These are phyloP conservation scores for Oreotrochilus melanogaster DNA, from an alignment of 2,113 vertebrate species.

Conservation along the genomic window DNA sequence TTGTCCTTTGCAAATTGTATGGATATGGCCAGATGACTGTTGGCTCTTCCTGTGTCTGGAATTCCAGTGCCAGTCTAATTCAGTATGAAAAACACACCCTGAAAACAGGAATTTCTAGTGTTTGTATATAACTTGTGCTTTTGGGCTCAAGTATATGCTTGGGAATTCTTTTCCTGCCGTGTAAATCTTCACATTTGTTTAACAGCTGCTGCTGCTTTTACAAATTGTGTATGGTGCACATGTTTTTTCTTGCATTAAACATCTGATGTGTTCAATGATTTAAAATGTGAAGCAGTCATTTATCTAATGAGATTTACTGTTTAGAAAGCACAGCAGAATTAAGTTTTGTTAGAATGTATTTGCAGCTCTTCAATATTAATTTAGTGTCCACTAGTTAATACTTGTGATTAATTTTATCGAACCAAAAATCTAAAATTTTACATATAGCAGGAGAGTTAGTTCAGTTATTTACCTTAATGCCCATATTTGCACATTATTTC, in stretches of 20 bases:
- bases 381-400: constrained; percentile 31
- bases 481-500: constrained; percentile 77
- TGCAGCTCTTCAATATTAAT: constrained; percentile 40
- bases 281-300: constrained; percentile 50
- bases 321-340: constrained; percentile 52
- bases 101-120: not conserved
- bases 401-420: constrained; percentile 46
- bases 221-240: constrained; percentile 11
- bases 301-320: constrained; percentile 50
- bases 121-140: constrained; percentile 46
- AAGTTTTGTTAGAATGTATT: constrained; percentile 9
- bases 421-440: constrained; percentile 52
- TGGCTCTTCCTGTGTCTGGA: constrained; percentile 58
- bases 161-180: constrained; percentile 46
- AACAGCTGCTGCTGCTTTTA: constrained; percentile 32
- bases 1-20: constrained; percentile 35
- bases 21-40: constrained; percentile 48
- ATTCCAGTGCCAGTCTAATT: constrained; percentile 70
- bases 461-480: constrained; percentile 61
- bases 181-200: constrained; percentile 6
- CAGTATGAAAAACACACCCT: constrained; percentile 45
- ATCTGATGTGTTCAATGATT: constrained; percentile 58
- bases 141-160: constrained; percentile 48
- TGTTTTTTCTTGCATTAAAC: constrained; percentile 72
- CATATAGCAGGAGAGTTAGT: not conserved